These are phyloP conservation scores for Mamestra brassicae DNA, from an alignment of 2,888 invertebrate genomes.

Conservation along the genomic window DNA sequence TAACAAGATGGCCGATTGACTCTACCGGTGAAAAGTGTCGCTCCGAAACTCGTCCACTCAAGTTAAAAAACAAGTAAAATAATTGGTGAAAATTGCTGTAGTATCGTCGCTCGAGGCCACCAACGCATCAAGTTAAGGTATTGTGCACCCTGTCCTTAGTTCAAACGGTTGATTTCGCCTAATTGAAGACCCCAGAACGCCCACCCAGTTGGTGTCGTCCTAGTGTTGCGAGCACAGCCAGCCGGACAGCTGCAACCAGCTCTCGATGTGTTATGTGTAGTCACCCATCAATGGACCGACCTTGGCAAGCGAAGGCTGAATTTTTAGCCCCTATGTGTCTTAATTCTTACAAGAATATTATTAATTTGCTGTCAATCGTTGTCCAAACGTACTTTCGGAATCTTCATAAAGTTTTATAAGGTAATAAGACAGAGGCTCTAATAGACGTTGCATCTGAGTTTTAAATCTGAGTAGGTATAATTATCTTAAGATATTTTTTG, in stretches of 20 bases:
- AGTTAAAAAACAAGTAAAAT: no score
- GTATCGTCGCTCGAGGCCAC: no score
- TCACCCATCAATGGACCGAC: background rate
- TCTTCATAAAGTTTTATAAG: conserved; percentile 27
- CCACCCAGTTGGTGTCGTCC: no score
- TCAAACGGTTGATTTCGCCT: no score
- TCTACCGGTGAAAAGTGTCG: no score
- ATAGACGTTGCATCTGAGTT: conserved; percentile 29
- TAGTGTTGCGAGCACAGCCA: background rate
- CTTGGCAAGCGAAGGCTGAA: background rate
- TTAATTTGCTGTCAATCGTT: background rate
- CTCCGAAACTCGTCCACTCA: no score
- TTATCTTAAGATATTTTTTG: conserved; percentile 15
- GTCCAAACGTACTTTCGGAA: conserved; percentile 11
- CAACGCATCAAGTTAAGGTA: no score
- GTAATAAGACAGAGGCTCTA: conserved; percentile 25
- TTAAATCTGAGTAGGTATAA: conserved; percentile 31
- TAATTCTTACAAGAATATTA: background rate
- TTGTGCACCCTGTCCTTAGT: no score
- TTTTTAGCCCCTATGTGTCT: background rate
- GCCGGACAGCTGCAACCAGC: background rate
- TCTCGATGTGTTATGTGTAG: background rate
- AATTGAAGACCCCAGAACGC: no score
- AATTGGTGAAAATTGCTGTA: no score
- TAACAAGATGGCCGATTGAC: no score